Base-by-base conservation (phyloP, 1,140 invertebrate genomes). In the Pissodes strobi region DNA sequence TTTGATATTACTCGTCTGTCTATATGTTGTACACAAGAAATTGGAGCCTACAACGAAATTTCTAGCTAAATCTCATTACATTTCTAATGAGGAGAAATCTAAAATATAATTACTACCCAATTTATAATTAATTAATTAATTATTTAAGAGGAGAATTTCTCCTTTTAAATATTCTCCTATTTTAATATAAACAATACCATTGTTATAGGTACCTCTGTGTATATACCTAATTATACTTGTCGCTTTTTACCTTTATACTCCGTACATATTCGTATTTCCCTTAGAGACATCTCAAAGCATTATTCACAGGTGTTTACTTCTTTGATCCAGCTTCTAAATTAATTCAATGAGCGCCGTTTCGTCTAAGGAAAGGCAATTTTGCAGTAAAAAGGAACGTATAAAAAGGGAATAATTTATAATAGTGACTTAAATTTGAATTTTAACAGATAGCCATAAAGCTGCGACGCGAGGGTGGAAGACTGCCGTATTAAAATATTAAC, bases 381-480 rank as follows among this genome's bases (percentile, higher is more conserved):
- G 48, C 46, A 39, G 34, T 27, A 49, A 61, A 61, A 61, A 51
- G 60, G 49, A 46, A 30, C 13, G 39, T 25, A 62, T 53, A 62
- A 62, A 62, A 62, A 62, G 60, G 51, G 60, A 62, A 62, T 62
- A 62, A 62, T 62, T 62, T 62, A 62, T 62, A 62, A 62, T 62
- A 55, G 60, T 62, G 48, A 62, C 49, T 62, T 45, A 55, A 62
- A 62, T 62, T 62, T 62, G 60, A 62, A 62, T 62, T 62, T 62
- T 55, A 62, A 46, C 60, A 53, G 60, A 55, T 62, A 46, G 39
- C 51, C 49, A 55, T 62, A 53, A 53, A 55, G 60, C 30, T 23
- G 37, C 27, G 25, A 30, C 41, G 45, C 58, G 12, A 49, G 58
- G 21, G 21, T 21, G 27, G 58, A 49, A 23, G 34, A 30, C 25